Conservation (phyloP, 2,113 vertebrate species). For the Phalacrocorax carbo region DNA sequence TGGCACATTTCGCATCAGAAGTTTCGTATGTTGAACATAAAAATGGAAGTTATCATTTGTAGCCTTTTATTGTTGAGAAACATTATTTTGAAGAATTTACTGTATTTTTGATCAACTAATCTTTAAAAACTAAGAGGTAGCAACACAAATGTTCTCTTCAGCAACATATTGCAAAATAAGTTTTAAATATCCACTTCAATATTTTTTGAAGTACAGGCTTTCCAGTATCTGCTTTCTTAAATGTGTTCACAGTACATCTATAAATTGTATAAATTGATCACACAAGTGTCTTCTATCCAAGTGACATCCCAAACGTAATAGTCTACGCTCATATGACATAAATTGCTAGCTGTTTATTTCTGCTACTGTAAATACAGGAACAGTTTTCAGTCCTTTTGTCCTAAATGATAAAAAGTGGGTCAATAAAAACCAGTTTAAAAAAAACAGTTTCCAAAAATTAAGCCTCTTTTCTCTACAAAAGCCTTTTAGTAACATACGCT, state of each 20-base stretch:
- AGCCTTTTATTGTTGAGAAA: constrained; percentile 17
- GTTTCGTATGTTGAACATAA: neutral
- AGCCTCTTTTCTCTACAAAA: neutral
- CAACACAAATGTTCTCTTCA: neutral
- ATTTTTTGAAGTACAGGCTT: neutral
- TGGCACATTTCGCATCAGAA: neutral
- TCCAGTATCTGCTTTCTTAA: neutral
- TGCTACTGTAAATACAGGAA: constrained; percentile 10
- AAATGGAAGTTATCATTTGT: neutral
- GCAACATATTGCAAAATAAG: neutral
- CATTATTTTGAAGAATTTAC: neutral
- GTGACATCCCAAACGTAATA: neutral
- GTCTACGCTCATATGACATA: neutral
- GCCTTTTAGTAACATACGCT: neutral
- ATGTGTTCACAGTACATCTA: neutral
- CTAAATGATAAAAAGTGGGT: neutral
- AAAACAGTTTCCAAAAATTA: constrained; percentile 14
- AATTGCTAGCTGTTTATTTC: neutral
- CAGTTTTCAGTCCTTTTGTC: neutral
- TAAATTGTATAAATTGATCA: neutral
- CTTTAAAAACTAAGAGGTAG: neutral
- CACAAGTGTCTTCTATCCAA: neutral
- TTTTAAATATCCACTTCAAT: neutral
- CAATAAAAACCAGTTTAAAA: neutral
- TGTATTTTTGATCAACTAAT: neutral